Evolutionary conservation across 2,888 invertebrate genomes (phyloP).

Genomic region (Blastobasis lacticolella): DNA sequence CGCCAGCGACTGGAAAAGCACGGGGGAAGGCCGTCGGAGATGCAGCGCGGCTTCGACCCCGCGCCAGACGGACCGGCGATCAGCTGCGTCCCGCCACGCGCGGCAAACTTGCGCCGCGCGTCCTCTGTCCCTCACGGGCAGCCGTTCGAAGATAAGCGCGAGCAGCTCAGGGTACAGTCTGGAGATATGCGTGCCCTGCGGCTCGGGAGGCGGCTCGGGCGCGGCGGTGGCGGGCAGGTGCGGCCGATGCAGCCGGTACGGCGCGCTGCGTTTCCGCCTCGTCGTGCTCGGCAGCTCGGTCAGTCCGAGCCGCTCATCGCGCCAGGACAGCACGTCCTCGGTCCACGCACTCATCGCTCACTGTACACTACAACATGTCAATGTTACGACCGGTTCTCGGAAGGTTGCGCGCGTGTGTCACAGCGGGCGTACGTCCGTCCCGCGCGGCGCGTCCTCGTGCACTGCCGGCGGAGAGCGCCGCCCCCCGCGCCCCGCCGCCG

Average conservation of each 20-base stretch:
- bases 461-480: conserved; percentile 47
- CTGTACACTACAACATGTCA: conserved; percentile 61
- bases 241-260: conserved; percentile 80
- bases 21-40: conserved; percentile 86
- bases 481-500: conserved; percentile 38
- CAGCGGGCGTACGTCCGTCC: conserved; percentile 36
- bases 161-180: conserved; percentile 94
- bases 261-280: conserved; percentile 73
- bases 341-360: conserved; percentile 66
- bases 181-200: conserved; percentile 84
- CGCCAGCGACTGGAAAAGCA: conserved; percentile 89
- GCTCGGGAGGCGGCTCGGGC: conserved; percentile 61
- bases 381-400: conserved; percentile 62
- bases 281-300: conserved; percentile 66
- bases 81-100: conserved; percentile 93
- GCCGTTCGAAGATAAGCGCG: conserved; percentile 91
- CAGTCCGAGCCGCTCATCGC: conserved; percentile 60
- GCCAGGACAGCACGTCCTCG: conserved; percentile 66
- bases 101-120: conserved; percentile 92
- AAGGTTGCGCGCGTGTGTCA: conserved; percentile 38
- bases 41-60: conserved; percentile 94
- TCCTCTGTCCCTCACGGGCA: conserved; percentile 91
- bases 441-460: conserved; percentile 40
- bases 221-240: conserved; percentile 68
- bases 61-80: conserved; percentile 94